A percentile compares a stretch with the other conserved stretches of the same genome.
Evolutionary conservation across 2,113 vertebrate genomes (phyloP).

Genomic region (Lates calcarifer): DNA sequence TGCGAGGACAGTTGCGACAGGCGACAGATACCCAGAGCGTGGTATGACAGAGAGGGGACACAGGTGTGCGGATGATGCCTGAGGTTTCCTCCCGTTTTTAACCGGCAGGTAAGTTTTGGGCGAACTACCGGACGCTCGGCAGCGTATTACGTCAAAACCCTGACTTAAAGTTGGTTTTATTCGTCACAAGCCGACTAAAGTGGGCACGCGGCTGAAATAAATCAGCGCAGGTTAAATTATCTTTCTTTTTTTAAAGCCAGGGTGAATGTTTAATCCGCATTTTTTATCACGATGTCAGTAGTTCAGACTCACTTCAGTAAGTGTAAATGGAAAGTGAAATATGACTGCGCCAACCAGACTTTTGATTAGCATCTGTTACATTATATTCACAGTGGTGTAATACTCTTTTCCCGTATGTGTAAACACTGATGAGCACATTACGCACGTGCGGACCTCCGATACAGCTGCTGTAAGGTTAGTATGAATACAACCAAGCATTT

Average conservation of each 20-base stretch:
- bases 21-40: background rate
- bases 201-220: too few species aligned
- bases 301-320: too few species aligned
- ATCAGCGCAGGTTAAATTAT: background rate
- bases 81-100: background rate
- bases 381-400: background rate
- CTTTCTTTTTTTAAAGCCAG: background rate
- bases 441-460: background rate
- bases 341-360: background rate
- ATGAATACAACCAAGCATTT: background rate
- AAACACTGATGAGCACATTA: background rate
- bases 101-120: constrained; percentile 39
- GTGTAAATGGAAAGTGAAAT: background rate
- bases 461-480: background rate
- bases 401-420: background rate
- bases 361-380: background rate
- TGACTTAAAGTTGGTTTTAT: background rate
- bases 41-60: background rate
- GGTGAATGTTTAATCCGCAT: too few species aligned
- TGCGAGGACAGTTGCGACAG: background rate
- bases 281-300: too few species aligned
- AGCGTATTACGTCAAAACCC: background rate
- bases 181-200: background rate
- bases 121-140: background rate
- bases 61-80: background rate